Conservation (phyloP, 1,140 invertebrate genomes). For the Lordiphosa collinella region DNA sequence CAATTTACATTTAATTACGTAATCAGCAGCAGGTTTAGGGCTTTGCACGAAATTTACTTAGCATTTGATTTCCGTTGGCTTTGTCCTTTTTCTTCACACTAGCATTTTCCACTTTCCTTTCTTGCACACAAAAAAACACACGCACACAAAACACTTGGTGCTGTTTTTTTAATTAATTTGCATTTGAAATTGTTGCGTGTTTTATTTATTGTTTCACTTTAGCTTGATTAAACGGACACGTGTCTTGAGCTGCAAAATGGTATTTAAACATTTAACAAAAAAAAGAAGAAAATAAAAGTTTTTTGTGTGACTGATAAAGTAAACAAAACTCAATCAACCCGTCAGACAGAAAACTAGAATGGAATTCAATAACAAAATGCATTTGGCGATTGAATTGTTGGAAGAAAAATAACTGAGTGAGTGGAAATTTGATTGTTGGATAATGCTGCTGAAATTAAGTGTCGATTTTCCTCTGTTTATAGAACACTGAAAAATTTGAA, state of each 20-base stretch:
- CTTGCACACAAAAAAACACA: slow-evolving; percentile 6
- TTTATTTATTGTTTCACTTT: slow-evolving; percentile 31
- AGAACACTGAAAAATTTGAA: too few relatives aligned
- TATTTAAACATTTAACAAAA: not conserved
- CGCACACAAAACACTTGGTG: slow-evolving; percentile 10
- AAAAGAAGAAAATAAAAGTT: not conserved
- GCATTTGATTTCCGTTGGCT: slow-evolving; percentile 33
- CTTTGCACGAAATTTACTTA: slow-evolving; percentile 23
- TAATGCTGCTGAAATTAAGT: too few relatives aligned
- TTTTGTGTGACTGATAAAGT: not conserved
- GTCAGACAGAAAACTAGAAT: too few relatives aligned
- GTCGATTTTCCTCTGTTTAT: too few relatives aligned
- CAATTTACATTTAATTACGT: slow-evolving; percentile 64
- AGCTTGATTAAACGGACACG: slow-evolving; percentile 35
- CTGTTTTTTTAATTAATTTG: slow-evolving; percentile 56
- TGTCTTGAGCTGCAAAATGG: slow-evolving; percentile 4
- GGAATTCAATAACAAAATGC: too few relatives aligned
- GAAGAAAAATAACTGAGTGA: too few relatives aligned
- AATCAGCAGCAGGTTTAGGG: slow-evolving; percentile 30
- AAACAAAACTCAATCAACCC: too few relatives aligned
- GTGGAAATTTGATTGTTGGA: too few relatives aligned
- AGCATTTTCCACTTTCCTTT: slow-evolving; percentile 16
- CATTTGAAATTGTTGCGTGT: slow-evolving; percentile 27
- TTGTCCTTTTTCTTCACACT: slow-evolving; percentile 22
- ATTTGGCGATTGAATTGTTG: too few relatives aligned